These are phyloP conservation scores for Bryconaethiops microstoma DNA, from an alignment of 2,797 vertebrate species.

Conservation along the genomic window DNA sequence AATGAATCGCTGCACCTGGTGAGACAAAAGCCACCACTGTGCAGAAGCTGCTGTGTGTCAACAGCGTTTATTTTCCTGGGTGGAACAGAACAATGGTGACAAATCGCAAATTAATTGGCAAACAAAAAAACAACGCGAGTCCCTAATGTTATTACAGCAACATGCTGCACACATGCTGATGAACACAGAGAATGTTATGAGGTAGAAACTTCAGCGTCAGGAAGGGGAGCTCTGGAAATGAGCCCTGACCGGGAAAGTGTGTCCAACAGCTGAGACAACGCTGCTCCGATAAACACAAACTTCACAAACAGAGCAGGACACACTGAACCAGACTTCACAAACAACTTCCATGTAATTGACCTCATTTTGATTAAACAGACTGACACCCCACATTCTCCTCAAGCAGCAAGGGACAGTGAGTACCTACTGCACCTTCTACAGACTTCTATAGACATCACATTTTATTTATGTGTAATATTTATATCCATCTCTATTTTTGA, in stretches of 20 bases:
- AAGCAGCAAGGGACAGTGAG: too few relatives aligned
- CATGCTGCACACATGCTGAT: constrained; percentile 53
- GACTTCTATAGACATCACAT: too few relatives aligned
- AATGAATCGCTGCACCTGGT: constrained; percentile 74
- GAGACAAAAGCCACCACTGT: constrained; percentile 69
- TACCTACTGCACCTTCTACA: too few relatives aligned
- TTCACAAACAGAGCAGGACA: too few relatives aligned
- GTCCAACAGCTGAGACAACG: neutral
- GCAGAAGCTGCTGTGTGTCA: constrained; percentile 68
- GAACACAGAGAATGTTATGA: constrained; percentile 42
- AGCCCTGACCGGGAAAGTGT: neutral
- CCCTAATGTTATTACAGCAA: constrained; percentile 57
- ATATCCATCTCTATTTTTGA: too few relatives aligned
- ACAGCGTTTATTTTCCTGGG: constrained; percentile 70
- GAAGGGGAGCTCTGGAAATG: neutral
- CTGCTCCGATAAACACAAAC: too few relatives aligned
- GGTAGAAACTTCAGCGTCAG: constrained; percentile 6
- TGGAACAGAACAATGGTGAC: constrained; percentile 61
- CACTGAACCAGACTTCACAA: too few relatives aligned
- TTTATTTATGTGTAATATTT: too few relatives aligned
- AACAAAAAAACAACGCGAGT: constrained; percentile 61
- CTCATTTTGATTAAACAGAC: too few relatives aligned
- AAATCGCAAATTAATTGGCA: constrained; percentile 63
- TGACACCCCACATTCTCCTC: too few relatives aligned
- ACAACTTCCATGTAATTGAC: too few relatives aligned